Conservation (phyloP, 2,797 vertebrate species). For the Coreius guichenoti region DNA sequence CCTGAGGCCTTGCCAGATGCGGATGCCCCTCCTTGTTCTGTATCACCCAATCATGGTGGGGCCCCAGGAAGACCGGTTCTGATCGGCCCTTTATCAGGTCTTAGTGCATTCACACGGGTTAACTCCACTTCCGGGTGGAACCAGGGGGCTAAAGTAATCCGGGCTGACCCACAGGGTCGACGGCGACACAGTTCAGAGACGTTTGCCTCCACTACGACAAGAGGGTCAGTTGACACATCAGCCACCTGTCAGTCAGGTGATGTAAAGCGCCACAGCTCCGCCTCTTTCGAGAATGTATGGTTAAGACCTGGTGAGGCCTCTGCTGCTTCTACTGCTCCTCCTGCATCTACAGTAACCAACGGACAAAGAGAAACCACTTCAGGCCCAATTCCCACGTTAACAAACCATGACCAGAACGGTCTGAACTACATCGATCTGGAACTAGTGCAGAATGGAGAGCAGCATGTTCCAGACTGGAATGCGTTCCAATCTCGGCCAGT, state of each 20-base stretch:
- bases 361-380: conserved; percentile 63
- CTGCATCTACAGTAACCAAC: conserved; percentile 45
- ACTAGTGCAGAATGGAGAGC: conserved; percentile 77
- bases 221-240: conserved; percentile 64
- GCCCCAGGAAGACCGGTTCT: conserved; percentile 69
- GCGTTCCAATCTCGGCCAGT: conserved; percentile 60
- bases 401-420: conserved; percentile 74
- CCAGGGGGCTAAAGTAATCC: conserved; percentile 87
- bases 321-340: background rate
- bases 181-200: conserved; percentile 87
- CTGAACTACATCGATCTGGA: conserved; percentile 91
- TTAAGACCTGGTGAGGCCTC: conserved; percentile 75
- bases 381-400: conserved; percentile 28
- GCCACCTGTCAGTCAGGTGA: conserved; percentile 69
- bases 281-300: conserved; percentile 88
- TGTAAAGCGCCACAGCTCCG: conserved; percentile 85
- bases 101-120: conserved; percentile 82
- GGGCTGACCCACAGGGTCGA: conserved; percentile 83
- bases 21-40: conserved; percentile 62
- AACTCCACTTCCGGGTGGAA: conserved; percentile 78
- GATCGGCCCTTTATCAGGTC: conserved; percentile 70
- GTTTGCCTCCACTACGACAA: conserved; percentile 79
- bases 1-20: conserved; percentile 59
- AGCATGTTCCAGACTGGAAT: conserved; percentile 71
- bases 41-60: conserved; percentile 50